Conservation (phyloP, 2,888 invertebrate species). For the Drosophila ustulata region DNA sequence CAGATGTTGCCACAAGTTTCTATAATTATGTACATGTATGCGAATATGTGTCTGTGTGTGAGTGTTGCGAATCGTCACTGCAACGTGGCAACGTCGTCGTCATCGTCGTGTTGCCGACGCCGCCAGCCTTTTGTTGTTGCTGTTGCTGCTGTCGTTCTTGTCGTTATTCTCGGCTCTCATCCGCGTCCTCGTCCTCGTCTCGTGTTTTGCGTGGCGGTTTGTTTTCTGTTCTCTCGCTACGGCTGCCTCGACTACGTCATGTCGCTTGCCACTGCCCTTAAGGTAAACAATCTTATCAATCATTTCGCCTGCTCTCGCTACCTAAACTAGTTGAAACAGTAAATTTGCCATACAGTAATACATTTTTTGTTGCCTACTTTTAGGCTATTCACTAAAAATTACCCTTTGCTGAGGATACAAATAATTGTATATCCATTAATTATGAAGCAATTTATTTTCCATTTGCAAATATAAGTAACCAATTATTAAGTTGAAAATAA, state of each 20-base stretch:
- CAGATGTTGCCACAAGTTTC: slow-evolving; percentile 79
- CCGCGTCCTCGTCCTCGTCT: slow-evolving; percentile 44
- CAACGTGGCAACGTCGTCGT: slow-evolving; percentile 67
- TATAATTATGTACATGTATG: slow-evolving; percentile 38
- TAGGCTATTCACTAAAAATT: background rate
- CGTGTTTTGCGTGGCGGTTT: slow-evolving; percentile 33
- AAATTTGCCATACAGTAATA: background rate
- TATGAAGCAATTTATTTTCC: background rate
- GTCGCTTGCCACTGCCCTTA: slow-evolving; percentile 22
- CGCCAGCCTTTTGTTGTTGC: slow-evolving; percentile 34
- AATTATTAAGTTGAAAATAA: too few relatives aligned
- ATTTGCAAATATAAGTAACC: too few relatives aligned
- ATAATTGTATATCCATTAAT: background rate
- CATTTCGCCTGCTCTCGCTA: background rate
- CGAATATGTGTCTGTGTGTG: background rate
- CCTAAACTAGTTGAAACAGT: background rate
- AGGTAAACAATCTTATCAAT: background rate
- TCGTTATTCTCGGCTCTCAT: slow-evolving; percentile 32
- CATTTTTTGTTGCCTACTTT: slow-evolving; percentile 42
- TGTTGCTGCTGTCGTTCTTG: slow-evolving; percentile 9
- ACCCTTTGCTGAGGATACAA: background rate
- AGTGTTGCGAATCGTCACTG: slow-evolving; percentile 56
- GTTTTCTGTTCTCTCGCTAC: slow-evolving; percentile 26
- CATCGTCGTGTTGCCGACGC: slow-evolving; percentile 50
- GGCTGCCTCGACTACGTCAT: slow-evolving; percentile 21